These are phyloP conservation scores for Melinaea marsaeus DNA, from an alignment of 2,888 invertebrate species.

Conservation along the genomic window DNA sequence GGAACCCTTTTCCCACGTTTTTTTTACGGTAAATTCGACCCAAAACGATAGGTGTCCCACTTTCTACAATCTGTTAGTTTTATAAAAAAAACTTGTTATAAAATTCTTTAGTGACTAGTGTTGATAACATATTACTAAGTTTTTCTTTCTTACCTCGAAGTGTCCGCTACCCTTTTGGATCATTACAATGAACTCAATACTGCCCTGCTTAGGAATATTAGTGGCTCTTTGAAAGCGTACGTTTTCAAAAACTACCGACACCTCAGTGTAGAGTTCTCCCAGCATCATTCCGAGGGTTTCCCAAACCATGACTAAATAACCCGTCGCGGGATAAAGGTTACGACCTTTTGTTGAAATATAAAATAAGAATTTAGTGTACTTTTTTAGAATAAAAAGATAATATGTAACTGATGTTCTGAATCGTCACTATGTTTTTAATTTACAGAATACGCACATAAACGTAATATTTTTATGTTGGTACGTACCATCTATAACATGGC, in stretches of 20 bases:
- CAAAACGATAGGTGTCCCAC: constrained; percentile 77
- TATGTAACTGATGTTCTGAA: no score
- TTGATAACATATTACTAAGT: background rate
- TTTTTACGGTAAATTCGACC: constrained; percentile 81
- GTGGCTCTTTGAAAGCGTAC: constrained; percentile 86
- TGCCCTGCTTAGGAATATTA: constrained; percentile 83
- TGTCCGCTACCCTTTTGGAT: constrained; percentile 83
- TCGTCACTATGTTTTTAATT: no score
- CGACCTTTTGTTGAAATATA: constrained; percentile 68
- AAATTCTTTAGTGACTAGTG: no score
- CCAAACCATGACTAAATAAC: constrained; percentile 66
- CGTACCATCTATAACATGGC: constrained; percentile 91
- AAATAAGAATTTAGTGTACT: no score
- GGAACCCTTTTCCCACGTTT: constrained; percentile 75
- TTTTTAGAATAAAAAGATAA: background rate
- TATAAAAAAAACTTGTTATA: constrained; percentile 77
- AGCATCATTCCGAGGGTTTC: no score
- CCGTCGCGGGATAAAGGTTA: constrained; percentile 90
- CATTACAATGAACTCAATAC: constrained; percentile 81
- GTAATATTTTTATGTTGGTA: background rate
- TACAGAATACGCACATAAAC: background rate
- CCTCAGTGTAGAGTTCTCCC: no score
- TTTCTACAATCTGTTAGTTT: constrained; percentile 65
- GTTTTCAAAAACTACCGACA: no score
- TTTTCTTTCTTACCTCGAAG: constrained; percentile 73